These are phyloP conservation scores for Leucania comma DNA, from an alignment of 2,888 invertebrate species.

Conservation along the genomic window DNA sequence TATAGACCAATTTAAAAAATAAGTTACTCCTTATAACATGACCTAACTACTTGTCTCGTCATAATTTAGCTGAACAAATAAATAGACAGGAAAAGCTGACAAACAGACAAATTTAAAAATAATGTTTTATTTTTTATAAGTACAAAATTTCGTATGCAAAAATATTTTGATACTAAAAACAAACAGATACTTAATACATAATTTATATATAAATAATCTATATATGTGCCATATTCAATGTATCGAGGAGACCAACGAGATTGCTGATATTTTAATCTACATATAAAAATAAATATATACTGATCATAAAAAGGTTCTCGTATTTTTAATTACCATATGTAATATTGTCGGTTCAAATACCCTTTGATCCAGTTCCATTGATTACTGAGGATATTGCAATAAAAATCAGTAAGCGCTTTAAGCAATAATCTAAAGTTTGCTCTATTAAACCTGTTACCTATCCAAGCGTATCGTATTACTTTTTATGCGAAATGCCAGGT, in stretches of 20 bases:
- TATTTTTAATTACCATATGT: slow-evolving; percentile 14
- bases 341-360: neutral
- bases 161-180: too few relatives aligned
- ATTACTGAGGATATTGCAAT: slow-evolving; percentile 41
- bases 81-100: too few relatives aligned
- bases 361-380: slow-evolving; percentile 24
- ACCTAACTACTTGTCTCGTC: too few relatives aligned
- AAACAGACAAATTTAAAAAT: too few relatives aligned
- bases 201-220: too few relatives aligned
- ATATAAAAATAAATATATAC: neutral
- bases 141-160: too few relatives aligned
- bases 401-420: slow-evolving; percentile 28
- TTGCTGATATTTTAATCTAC: neutral
- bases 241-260: neutral
- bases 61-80: too few relatives aligned
- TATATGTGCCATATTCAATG: too few relatives aligned
- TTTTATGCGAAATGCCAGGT: slow-evolving; percentile 48
- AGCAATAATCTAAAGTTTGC: slow-evolving; percentile 50
- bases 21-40: too few relatives aligned
- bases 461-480: slow-evolving; percentile 45
- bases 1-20: too few relatives aligned
- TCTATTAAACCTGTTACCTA: slow-evolving; percentile 46
- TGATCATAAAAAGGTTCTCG: neutral
- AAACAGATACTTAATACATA: too few relatives aligned
- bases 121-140: too few relatives aligned